A percentile compares a stretch with the other conserved stretches of the same genome.
Evolutionary conservation across 1,140 invertebrate genomes (phyloP).

Genomic region (Sarcophaga bullata): DNA sequence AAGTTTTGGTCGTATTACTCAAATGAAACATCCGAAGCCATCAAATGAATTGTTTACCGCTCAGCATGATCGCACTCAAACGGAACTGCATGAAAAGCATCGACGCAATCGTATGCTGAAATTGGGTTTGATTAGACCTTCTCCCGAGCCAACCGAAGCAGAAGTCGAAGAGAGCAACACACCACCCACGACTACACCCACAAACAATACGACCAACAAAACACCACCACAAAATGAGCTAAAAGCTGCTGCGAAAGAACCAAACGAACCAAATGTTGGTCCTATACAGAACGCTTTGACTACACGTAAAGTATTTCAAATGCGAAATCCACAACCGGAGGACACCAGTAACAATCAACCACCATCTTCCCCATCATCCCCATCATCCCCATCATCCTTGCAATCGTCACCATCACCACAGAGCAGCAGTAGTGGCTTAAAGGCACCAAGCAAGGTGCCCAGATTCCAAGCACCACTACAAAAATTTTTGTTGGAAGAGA

Average conservation of each 20-base stretch:
- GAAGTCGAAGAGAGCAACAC: not conserved
- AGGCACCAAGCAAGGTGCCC: no score
- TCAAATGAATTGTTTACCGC: not conserved
- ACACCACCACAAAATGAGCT: not conserved
- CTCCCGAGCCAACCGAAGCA: not conserved
- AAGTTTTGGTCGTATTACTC: not conserved
- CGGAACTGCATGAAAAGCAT: conserved; percentile 40
- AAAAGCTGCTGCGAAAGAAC: not conserved
- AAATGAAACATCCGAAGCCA: not conserved
- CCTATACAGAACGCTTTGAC: not conserved
- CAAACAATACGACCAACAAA: not conserved
- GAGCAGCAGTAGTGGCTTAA: no score
- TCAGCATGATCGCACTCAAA: conserved; percentile 19
- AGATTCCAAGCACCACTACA: no score
- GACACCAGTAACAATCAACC: no score
- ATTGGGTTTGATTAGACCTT: not conserved
- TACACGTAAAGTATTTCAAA: no score
- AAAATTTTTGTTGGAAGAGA: no score
- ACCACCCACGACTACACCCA: not conserved
- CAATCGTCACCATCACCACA: no score
- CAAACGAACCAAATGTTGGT: not conserved
- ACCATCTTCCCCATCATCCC: no score
- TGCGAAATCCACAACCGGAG: no score
- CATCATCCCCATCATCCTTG: no score
- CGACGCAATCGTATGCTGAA: conserved; percentile 37